Base-by-base conservation (phyloP, 2,113 vertebrate species). In the Podarcis raffonei region DNA sequence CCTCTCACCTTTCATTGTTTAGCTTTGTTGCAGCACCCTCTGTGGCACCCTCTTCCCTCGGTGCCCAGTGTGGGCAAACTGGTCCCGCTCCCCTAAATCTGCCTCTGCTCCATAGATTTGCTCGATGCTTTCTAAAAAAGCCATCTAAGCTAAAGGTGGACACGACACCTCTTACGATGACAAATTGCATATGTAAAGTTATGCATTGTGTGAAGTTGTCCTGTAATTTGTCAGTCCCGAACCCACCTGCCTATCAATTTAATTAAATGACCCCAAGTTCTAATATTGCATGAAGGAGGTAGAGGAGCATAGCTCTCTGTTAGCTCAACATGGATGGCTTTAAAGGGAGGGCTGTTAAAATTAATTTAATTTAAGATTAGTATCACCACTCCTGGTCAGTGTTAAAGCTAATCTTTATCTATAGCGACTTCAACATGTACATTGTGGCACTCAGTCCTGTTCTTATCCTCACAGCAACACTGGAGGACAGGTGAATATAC, bases 231-330 rank as follows among this genome's bases (percentile, higher is more conserved):
- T 87, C 30, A 35, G n/a, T 69, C 74, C 75, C 37, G 13, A 77
- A 62, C 59, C 74, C 4, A 13, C 48, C 27, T 78, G 76, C 39
- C 85, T 68, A 39, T 78, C 74, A 78, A n/a, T 78, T 48, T 77
- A 80, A 80, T 69, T 57, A 77, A 79, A 79, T 69, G 65, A 79
- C 76, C 85, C 37, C n/a, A 87, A 35, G 27, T 12, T 87, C 76
- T 53, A 80, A 69, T 53, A 75, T 53, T 66, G 39, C n/a, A 35
- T 80, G 76, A 30, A 22, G 78, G 42, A 53, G 39, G 53, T 16
- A 37, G 35, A 37, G 71, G 66, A 80, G 8, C 15, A 80, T 71
- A 42, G 59, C 35, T 12, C 16, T 35, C 15, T 39, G 30, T 81
- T 71, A 32, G 30, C 18, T 37, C 48, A 23, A 57, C 32, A 62